A percentile compares a stretch with the other conserved stretches of the same genome.
These are phyloP conservation scores for Chaetodon trifascialis DNA, from an alignment of 2,113 vertebrate species.

Conservation along the genomic window DNA sequence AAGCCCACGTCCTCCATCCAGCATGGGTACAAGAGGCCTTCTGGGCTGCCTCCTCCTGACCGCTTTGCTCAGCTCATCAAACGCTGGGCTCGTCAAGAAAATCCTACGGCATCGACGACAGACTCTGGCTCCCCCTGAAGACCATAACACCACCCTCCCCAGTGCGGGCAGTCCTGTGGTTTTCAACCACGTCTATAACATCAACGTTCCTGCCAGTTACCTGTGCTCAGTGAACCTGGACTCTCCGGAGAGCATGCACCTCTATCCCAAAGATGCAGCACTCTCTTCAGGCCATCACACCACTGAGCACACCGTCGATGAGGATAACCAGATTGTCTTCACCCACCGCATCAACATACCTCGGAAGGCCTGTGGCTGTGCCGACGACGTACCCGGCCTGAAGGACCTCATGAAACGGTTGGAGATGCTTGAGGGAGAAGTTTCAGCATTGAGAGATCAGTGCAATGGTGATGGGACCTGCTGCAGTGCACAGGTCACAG, in stretches of 20 bases:
- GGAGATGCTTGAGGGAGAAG: constrained; percentile 92
- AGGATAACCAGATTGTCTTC: constrained; percentile 95
- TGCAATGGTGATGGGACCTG: constrained; percentile 84
- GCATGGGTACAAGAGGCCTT: constrained; percentile 85
- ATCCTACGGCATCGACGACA: constrained; percentile 87
- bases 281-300: constrained; percentile 76
- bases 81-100: constrained; percentile 89
- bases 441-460: constrained; percentile 91
- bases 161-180: constrained; percentile 88
- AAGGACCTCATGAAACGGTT: constrained; percentile 92
- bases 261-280: constrained; percentile 65
- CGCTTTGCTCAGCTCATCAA: constrained; percentile 75
- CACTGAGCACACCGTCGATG: constrained; percentile 86
- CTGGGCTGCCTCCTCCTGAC: constrained; percentile 81
- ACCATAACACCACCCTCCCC: constrained; percentile 87
- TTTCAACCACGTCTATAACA: constrained; percentile 96
- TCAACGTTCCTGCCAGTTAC: constrained; percentile 89
- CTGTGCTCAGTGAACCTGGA: constrained; percentile 92
- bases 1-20: constrained; percentile 6
- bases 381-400: constrained; percentile 84
- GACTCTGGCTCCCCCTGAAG: constrained; percentile 43
- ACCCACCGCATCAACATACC: constrained; percentile 97
- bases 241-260: constrained; percentile 73
- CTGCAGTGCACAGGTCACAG: constrained; percentile 86
- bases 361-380: constrained; percentile 90